Evolutionary conservation across 1,140 invertebrate genomes (phyloP), one percentile per base, ranked within the genome.

Genomic region (Gonioctena quinquepunctata): DNA sequence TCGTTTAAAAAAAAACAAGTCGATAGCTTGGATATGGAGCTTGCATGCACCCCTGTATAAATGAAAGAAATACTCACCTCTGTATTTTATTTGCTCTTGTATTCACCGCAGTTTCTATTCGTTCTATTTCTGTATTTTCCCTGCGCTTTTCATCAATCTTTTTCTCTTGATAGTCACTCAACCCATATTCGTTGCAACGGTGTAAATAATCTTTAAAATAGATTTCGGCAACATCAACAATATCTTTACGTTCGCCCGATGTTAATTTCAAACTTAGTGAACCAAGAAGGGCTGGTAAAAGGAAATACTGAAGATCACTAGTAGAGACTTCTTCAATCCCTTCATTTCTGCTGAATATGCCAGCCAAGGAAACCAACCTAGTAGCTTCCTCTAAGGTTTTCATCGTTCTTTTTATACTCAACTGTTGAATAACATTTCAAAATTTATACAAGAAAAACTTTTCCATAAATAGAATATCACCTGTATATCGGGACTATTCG

Each of bases 321-420:
- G 95, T 95, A 0, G 94, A 83, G 8, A 98, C 81, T 85, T 98
- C 96, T 61, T 96, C 93, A 49, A 95, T 86, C 22, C 85, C 86
- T 87, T 98, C 96, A 85, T 98, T 98, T 26, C 82, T 81, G 82
- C 94, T 96, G 77, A 97, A 98, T 82, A 98, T 88, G 52, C 88
- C 90, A 0, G 92, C 85, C 42, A 90, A 70, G 4, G 93, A 95
- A 0, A 96, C 93, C 59, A 94, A 81, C 72, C 86, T 87, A 16
- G 94, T 96, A 1, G 89, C 86, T 76, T 93, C 86, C 85, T 96
- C 94, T 66, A 96, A 89, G 28, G 89, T 86, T 19, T 84, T 82
- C 83, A 95, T 94, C 5, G 88, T 85, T 73, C 86, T 87, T 80
- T 88, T 91, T 0, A 95, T 85, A 72, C 77, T 73, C 1, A 66